Evolutionary conservation across 2,888 invertebrate species (phyloP).

Genomic region (Lasioglossum figueresi): DNA sequence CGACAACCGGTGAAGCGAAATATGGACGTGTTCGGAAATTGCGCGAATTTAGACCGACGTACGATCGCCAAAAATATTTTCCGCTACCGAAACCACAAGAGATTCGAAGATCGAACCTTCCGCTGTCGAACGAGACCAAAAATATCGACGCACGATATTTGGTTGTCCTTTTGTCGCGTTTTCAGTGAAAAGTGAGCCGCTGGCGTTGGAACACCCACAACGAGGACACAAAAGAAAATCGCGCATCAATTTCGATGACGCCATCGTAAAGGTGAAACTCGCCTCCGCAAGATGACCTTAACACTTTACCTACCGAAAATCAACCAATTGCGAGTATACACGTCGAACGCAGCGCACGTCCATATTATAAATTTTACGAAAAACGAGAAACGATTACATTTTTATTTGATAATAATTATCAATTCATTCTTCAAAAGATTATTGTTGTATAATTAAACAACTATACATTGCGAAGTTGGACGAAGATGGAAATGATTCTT

Average conservation of each 20-base stretch:
- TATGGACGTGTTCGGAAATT: not conserved
- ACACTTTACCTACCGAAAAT: too few relatives aligned
- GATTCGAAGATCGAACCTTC: not conserved
- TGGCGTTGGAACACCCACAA: too few relatives aligned
- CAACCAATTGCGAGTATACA: too few relatives aligned
- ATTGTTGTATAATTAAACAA: too few relatives aligned
- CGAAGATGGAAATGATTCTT: too few relatives aligned
- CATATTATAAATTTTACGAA: too few relatives aligned
- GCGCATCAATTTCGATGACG: not conserved
- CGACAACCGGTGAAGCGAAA: not conserved
- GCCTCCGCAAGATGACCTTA: not conserved
- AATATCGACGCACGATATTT: not conserved
- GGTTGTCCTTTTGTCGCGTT: not conserved
- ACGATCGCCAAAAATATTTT: not conserved
- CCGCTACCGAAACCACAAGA: not conserved
- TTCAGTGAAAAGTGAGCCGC: not conserved
- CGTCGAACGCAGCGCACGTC: too few relatives aligned
- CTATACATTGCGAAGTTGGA: too few relatives aligned
- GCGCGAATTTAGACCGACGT: not conserved
- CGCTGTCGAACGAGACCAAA: not conserved
- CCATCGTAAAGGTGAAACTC: not conserved
- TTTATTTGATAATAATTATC: too few relatives aligned
- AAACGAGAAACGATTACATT: too few relatives aligned
- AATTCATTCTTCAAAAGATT: too few relatives aligned
- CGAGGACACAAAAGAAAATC: not conserved